A percentile compares a stretch with the other conserved stretches of the same genome.
Evolutionary conservation across 2,888 invertebrate genomes (phyloP).

Genomic region (Pandemis heparana): DNA sequence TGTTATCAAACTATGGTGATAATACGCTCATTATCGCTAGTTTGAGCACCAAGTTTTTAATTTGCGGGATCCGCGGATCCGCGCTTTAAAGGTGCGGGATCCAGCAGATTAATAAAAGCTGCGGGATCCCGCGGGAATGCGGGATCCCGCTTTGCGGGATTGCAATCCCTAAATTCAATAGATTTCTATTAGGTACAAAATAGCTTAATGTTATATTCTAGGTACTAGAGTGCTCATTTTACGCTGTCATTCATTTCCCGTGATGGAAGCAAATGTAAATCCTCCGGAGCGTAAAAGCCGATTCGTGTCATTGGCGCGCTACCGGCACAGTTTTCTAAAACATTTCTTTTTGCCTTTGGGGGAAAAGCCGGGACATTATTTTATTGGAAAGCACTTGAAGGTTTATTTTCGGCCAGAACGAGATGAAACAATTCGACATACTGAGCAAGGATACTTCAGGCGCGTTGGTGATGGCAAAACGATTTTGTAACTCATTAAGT

Average conservation of each 20-base stretch:
- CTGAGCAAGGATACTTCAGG: constrained; percentile 4
- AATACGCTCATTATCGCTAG: no score
- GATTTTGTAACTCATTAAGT: background rate
- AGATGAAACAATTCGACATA: constrained; percentile 18
- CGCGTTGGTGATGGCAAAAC: constrained; percentile 11
- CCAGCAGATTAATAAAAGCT: no score
- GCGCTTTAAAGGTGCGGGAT: no score
- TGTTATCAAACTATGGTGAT: no score
- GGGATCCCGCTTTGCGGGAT: no score
- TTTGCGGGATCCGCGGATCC: no score
- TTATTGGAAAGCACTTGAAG: constrained; percentile 55
- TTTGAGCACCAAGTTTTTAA: no score
- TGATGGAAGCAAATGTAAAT: constrained; percentile 64
- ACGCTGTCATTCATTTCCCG: constrained; percentile 54
- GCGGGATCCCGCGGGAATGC: no score
- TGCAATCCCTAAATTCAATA: no score
- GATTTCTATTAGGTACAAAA: background rate
- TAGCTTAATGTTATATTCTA: background rate
- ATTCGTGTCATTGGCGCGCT: constrained; percentile 65
- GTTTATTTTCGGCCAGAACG: constrained; percentile 22
- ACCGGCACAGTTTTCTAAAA: constrained; percentile 57
- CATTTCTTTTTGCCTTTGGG: constrained; percentile 64
- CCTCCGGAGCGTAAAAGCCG: constrained; percentile 71
- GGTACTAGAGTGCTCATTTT: constrained; percentile 45
- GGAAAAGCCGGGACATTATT: constrained; percentile 68